Evolutionary conservation across 2,113 vertebrate species (phyloP), one percentile per base, ranked within the genome.

Genomic region (Rissa tridactyla): DNA sequence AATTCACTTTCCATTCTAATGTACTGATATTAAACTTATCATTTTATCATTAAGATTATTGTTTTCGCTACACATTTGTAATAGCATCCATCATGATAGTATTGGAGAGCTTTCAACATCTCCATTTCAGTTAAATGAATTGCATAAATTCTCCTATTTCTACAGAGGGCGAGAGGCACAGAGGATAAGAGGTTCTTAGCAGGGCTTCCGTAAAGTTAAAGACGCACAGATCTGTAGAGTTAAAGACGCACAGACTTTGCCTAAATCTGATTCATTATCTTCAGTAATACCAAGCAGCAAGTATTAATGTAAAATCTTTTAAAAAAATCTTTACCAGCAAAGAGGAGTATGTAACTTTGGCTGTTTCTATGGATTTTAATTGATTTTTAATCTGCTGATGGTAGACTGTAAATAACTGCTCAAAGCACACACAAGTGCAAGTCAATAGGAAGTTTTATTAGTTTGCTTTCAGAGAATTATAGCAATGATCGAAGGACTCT

Each of bases 341-440:
- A 96, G 94, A 97, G 82, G 72, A 97, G 87, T 87, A 94, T 81
- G 95, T 95, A 97, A 92, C 86, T 95, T 97, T 70, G 62, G 61
- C 81, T 94, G 76, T 66, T 97, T 91, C 83, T 96, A 97, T 94
- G 84, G 96, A 97, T 98, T 97, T 97, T 98, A 98, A 98, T 97
- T 98, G 97, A 98, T 98, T 98, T 98, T 98, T 98, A 98, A 98
- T 98, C 96, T 97, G 90, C 92, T 47, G 49, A 96, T 77, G 77
- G 90, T 95, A 94, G 96, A 87, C 94, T 96, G 70, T 96, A 98
- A 98, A 97, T 97, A 96, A 70, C 52, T 44, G 65, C 93, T 97
- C 94, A 96, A 97, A 98, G 85, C 91, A 97, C 89, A 97, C 69
- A 92, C 8, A 36, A 97, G 70, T 78, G 65, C 69, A 90, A 97